These are phyloP conservation scores for Chaenodraco wilsoni DNA, from an alignment of 2,797 vertebrate genomes.

Conservation along the genomic window DNA sequence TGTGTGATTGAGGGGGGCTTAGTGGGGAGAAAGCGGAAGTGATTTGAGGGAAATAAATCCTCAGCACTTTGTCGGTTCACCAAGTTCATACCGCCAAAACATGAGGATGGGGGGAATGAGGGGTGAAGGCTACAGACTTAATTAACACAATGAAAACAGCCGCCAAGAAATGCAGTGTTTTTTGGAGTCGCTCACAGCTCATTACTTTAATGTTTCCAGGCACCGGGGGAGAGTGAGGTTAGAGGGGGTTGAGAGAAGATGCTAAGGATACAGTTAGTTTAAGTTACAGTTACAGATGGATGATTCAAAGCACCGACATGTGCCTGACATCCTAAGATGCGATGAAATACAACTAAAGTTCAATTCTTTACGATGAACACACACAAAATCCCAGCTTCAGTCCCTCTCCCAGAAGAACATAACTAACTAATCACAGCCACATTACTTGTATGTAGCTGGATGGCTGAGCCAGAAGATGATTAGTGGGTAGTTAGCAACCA, in stretches of 20 bases:
- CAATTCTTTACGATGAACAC: slow-evolving; percentile 22
- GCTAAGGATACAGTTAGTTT: slow-evolving; percentile 38
- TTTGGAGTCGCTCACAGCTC: slow-evolving; percentile 70
- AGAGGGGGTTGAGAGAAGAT: slow-evolving; percentile 35
- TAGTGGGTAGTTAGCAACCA: slow-evolving; percentile 73
- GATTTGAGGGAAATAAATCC: slow-evolving; percentile 76
- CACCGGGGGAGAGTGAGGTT: slow-evolving; percentile 36
- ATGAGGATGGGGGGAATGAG: slow-evolving; percentile 50
- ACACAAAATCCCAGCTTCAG: slow-evolving; percentile 32
- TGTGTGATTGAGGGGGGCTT: slow-evolving; percentile 57
- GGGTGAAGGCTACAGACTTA: slow-evolving; percentile 64
- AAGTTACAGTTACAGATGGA: slow-evolving; percentile 42
- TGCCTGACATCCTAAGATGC: slow-evolving; percentile 15
- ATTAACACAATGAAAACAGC: slow-evolving; percentile 76
- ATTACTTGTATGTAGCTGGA: slow-evolving; percentile 58
- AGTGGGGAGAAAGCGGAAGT: slow-evolving; percentile 67
- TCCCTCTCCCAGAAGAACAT: slow-evolving; percentile 44
- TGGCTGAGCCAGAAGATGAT: slow-evolving; percentile 69
- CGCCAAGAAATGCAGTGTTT: slow-evolving; percentile 69
- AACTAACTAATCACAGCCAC: slow-evolving; percentile 65
- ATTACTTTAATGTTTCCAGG: slow-evolving; percentile 75
- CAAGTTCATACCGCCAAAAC: slow-evolving; percentile 73
- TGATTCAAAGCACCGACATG: slow-evolving; percentile 29
- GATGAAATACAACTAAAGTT: slow-evolving; percentile 5
- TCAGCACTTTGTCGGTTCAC: slow-evolving; percentile 67